These are phyloP conservation scores for Neotoma lepida DNA, from an alignment of 2,113 vertebrate species.

Conservation along the genomic window DNA sequence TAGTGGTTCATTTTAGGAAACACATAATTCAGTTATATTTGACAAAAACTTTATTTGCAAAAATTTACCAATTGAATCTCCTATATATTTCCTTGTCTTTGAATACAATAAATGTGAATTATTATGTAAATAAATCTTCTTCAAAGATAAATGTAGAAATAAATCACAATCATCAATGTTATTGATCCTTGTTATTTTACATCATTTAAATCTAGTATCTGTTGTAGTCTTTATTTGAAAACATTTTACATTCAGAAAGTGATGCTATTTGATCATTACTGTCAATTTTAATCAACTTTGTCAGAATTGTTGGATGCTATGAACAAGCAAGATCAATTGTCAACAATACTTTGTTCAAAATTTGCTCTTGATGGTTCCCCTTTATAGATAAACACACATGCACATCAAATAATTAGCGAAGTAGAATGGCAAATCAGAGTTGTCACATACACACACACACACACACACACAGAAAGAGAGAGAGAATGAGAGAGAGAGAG, in stretches of 20 bases:
- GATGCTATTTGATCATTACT: background rate
- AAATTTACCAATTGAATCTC: background rate
- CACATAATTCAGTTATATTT: background rate
- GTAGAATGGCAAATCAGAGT: background rate
- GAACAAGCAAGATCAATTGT: background rate
- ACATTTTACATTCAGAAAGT: background rate
- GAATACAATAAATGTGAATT: background rate
- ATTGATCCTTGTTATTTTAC: background rate
- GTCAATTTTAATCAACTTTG: background rate
- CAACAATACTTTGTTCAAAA: background rate
- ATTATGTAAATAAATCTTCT: background rate
- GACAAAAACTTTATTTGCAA: background rate
- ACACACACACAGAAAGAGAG: too few species aligned
- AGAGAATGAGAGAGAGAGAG: too few species aligned
- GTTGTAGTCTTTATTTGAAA: background rate
- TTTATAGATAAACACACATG: background rate
- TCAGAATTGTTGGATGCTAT: background rate
- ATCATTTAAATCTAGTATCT: background rate
- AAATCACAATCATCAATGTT: background rate
- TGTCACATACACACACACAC: background rate
- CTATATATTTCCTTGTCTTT: conserved; percentile 2
- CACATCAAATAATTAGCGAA: background rate
- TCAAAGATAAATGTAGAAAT: background rate
- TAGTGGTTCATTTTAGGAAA: background rate
- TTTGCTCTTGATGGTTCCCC: background rate